Percentiles rank a stretch among this genome's conserved stretches.
Conservation (phyloP, 2,113 vertebrate genomes). For the Stictonetta naevosa region DNA sequence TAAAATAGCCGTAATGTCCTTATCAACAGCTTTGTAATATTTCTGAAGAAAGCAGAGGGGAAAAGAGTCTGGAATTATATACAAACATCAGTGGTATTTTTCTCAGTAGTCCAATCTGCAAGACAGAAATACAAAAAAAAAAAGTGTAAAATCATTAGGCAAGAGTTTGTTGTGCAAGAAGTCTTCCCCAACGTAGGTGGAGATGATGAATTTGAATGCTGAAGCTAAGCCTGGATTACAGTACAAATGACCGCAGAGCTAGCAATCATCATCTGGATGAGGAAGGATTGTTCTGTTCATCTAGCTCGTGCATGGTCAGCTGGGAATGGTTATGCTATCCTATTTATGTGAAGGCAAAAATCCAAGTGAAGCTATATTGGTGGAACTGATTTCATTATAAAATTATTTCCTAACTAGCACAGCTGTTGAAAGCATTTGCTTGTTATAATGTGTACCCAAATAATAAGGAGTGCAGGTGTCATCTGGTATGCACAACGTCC, state of each 20-base stretch:
- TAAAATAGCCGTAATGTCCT: not conserved
- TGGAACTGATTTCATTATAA: not conserved
- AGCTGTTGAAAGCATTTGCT: not conserved
- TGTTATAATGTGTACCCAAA: not conserved
- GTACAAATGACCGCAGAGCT: not conserved
- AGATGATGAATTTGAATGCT: not conserved
- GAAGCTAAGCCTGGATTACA: not conserved
- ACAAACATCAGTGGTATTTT: not conserved
- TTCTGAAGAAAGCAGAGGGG: not conserved
- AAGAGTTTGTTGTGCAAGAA: too few relatives aligned
- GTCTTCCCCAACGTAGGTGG: not conserved
- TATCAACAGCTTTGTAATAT: not conserved
- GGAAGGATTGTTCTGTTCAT: not conserved
- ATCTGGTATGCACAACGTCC: accelerated
- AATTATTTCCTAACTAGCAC: not conserved
- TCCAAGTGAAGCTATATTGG: not conserved
- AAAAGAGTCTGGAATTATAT: not conserved
- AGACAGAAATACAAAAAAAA: not conserved
- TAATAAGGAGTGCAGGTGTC: not conserved
- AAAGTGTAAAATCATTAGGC: not conserved
- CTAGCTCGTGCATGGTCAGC: accelerated
- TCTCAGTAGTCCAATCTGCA: not conserved
- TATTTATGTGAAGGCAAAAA: not conserved
- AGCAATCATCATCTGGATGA: not conserved
- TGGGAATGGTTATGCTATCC: not conserved